Base-by-base conservation (phyloP, 1,140 invertebrate species). In the Frieseomelitta varia region DNA sequence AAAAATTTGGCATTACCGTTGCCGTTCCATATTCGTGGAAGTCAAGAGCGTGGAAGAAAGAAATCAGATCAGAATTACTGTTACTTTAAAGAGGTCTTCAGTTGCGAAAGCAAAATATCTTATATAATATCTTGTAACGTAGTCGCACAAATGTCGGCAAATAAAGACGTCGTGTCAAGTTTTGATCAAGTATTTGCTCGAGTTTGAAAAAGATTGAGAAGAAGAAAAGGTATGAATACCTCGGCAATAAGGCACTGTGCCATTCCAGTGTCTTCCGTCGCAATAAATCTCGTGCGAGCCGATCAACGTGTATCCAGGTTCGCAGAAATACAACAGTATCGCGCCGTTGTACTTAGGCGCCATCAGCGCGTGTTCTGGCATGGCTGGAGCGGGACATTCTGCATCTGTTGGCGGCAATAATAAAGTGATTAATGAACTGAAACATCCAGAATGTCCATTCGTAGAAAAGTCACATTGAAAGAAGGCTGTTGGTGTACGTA, bases 231-330 rank as follows among this genome's bases (percentile, higher is more conserved):
- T 1, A 11, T 27, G n/a, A 12, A 39, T 86, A 97, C 97, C 94
- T 92, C 95, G 91, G 90, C 97, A 97, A 12, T 88, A 90, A 4
- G 97, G 97, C 15, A 92, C 91, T 14, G 95, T 96, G 4, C 92
- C 93, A 81, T 96, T 97, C 97, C 97, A 97, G 2, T 92, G 89
- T 12, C 67, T 89, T 2, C 97, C 97, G 87, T 97, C 95, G 91
- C 97, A 97, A 92, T 96, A 97, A 65, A 97, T 93, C 58, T 94
- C 94, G 1, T 92, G 27, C 1, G 95, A 93, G 0, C 97, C 97
- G 1, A 95, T 89, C 19, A 97, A 90, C 27, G 92, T 85, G 88
- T 96, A 96, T 0, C 96, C 96, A 0, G 96, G 96, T 79, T 96
- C 93, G 87, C 97, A 97, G 90, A 96, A 96, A 87, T 96, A 96